Evolutionary conservation across 2,113 vertebrate genomes (phyloP), one percentile per base, ranked within the genome.

Genomic region (Struthio camelus): DNA sequence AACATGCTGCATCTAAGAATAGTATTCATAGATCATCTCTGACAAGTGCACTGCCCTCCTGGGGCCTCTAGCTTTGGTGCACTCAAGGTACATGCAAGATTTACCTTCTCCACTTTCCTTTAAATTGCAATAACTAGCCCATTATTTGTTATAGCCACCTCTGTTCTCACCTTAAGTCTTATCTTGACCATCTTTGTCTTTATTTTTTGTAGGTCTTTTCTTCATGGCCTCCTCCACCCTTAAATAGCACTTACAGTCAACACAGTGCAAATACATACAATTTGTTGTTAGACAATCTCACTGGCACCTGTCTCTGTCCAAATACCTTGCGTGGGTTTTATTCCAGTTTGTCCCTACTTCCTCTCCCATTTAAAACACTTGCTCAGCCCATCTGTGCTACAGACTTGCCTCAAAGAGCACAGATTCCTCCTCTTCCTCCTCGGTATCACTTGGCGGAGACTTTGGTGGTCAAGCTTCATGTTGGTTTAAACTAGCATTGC

Each of bases 211-310:
- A 76, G 24, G 28, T 87, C 81, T 87, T 89, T 53, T 70, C 71
- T 82, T 53, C 10, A 19, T 1, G 4, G 67, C 23, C 44, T 89
- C 48, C 66, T 93, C 24, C 42, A 83, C 12, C 28, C 13, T 1
- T 3, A 0, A 0, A 0, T 6, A 32, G 62, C 40, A 18, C 62
- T 62, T 77, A 83, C 0, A 1, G 19, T 46, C 72, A 88, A 38
- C 27, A 46, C 46, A 86, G 64, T 16, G 28, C 80, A 78, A 84
- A 71, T 6, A 44, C 0, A 0, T 18, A 42, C 48, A 20, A 9
- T 11, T 42, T 40, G 28, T 3, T 48, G 36, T 32, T 40, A 83
- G 59, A 20, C 0, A 12, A 46, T 44, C 53, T 48, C 83, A 27
- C 25, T 28, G 73, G 70, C 6, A 1, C 15, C 42, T 22, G 38